Evolutionary conservation across 2,888 invertebrate genomes (phyloP), one percentile per base, ranked within the genome.

Genomic region (Acleris cristana): DNA sequence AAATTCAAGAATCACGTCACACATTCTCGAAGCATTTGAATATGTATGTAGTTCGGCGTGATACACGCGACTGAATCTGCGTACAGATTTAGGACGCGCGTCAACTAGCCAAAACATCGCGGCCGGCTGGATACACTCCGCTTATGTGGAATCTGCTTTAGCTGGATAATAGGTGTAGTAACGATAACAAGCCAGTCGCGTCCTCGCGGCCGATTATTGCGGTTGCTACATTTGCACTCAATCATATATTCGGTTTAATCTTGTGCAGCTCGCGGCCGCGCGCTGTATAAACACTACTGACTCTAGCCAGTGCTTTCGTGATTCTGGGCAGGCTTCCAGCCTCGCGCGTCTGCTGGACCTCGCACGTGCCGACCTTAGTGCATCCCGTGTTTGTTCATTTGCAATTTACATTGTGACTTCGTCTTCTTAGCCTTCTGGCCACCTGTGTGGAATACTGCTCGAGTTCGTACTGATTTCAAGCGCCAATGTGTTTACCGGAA

Each of bases 111-210:
- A 86, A 86, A 85, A 86, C 87, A 86, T 81, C 82, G 83, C 82
- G 88, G 85, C 78, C 86, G 83, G 75, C 80, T 80, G 83, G 84
- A 86, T 85, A 86, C 87, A 84, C 85, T 63, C 63, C 58, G 63
- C 67, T 82, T 82, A 83, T 81, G 79, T 82, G 81, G 84, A 83
- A 81, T 86, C 82, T 81, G 83, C 84, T 85, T 79, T 74, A 78
- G 75, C 84, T 86, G 85, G 86, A 88, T 86, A 87, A 88, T 87
- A 89, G 87, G 87, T 87, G 86, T 87, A 82, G 85, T 77, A 72
- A 80, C 86, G 89, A 91, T 91, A 92, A 90, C 86, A 81, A 82
- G 88, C 85, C 91, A 92, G 92, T 92, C 89, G 88, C 82, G 85
- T 87, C 85, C 87, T 85, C 87, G 88, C 90, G 79, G 83, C 79